phyloP scores from a whole-genome alignment of 2,113 vertebrate genomes.

The Cygnus buccinator region DNA sequence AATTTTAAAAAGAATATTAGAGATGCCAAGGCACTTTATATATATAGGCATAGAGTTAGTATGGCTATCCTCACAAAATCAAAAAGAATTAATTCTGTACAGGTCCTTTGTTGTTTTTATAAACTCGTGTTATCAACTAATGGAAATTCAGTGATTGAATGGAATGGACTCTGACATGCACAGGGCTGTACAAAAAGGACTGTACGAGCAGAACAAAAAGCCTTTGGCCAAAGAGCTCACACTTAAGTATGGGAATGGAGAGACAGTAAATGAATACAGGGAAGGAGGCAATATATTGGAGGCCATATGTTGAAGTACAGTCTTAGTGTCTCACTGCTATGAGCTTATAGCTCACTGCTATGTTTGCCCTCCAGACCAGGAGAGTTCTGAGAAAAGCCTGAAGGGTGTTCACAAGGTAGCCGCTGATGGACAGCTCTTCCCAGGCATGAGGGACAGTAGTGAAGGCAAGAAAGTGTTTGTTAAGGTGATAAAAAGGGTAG shows the following conservation, averaged over 20 bases:
- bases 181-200: background rate
- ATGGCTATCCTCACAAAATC: background rate
- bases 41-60: background rate
- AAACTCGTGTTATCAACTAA: background rate
- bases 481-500: background rate
- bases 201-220: background rate
- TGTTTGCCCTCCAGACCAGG: background rate
- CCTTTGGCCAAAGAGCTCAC: background rate
- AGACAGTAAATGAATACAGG: background rate
- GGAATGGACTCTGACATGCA: background rate
- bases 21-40: background rate
- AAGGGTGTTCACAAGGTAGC: background rate
- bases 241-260: background rate
- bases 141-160: rapidly evolving
- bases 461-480: background rate
- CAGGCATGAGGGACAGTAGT: background rate
- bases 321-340: background rate
- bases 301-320: background rate
- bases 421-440: background rate
- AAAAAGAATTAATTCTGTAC: background rate
- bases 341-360: background rate
- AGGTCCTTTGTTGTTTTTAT: background rate
- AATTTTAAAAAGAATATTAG: background rate
- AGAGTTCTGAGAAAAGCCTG: background rate
- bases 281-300: background rate